Percentiles rank a stretch among this genome's conserved stretches.
phyloP scores from a whole-genome alignment of 1,140 invertebrate genomes.

The Carposina sasakii region DNA sequence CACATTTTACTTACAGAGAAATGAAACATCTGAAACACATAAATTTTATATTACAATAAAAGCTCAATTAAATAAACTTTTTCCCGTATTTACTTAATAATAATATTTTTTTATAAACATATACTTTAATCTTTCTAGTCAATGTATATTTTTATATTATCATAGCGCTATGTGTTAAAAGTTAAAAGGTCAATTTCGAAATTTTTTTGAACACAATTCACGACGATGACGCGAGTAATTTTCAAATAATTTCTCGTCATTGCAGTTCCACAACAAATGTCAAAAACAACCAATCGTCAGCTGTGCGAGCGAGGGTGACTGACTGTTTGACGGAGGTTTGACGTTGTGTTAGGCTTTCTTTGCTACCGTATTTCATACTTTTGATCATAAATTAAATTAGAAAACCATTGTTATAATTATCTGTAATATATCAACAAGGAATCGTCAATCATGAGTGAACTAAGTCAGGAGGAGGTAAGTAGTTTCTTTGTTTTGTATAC shows the following conservation, averaged over 20 bases:
- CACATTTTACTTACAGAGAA: too few relatives aligned
- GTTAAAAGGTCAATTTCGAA: too few relatives aligned
- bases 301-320: slow-evolving; percentile 71
- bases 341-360: slow-evolving; percentile 63
- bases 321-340: slow-evolving; percentile 68
- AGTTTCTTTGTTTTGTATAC: slow-evolving; percentile 49
- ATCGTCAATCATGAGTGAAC: slow-evolving; percentile 77
- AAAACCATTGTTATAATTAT: slow-evolving; percentile 26
- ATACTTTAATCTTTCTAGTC: too few relatives aligned
- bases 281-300: slow-evolving; percentile 48
- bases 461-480: slow-evolving; percentile 84
- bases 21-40: too few relatives aligned
- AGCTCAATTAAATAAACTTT: too few relatives aligned
- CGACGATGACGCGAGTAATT: slow-evolving; percentile 67
- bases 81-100: too few relatives aligned
- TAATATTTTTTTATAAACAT: too few relatives aligned
- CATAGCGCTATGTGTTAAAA: too few relatives aligned
- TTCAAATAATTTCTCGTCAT: slow-evolving; percentile 70
- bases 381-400: slow-evolving; percentile 32
- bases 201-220: too few relatives aligned
- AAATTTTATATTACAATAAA: too few relatives aligned
- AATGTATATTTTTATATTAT: too few relatives aligned
- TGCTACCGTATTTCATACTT: slow-evolving; percentile 55
- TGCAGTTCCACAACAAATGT: slow-evolving; percentile 56
- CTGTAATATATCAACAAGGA: slow-evolving; percentile 26